Percentiles rank a stretch among this genome's conserved stretches.
Conservation (phyloP, 1,140 invertebrate genomes). For the Phymastichus coffea region DNA sequence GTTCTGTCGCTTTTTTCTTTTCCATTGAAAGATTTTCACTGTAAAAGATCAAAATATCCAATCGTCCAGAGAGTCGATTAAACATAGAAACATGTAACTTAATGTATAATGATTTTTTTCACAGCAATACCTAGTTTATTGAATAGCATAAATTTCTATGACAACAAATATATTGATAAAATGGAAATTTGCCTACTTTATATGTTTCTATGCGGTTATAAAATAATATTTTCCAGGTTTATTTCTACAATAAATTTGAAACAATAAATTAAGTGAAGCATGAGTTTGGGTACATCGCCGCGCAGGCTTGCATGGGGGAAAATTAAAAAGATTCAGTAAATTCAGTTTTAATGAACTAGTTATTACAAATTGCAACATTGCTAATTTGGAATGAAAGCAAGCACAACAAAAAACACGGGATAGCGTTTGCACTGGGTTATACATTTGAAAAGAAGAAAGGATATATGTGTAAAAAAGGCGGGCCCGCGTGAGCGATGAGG, state of each 20-base stretch:
- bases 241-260: neutral
- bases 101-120: too few species aligned
- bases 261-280: slow-evolving; percentile 28
- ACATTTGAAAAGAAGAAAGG: slow-evolving; percentile 21
- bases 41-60: too few species aligned
- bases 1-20: too few species aligned
- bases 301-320: slow-evolving; percentile 30
- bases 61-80: too few species aligned
- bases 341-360: neutral
- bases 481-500: slow-evolving; percentile 45
- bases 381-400: neutral
- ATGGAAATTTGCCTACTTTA: neutral
- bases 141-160: too few species aligned
- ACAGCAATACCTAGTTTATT: too few species aligned
- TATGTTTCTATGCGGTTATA: slow-evolving; percentile 7
- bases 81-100: too few species aligned
- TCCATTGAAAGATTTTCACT: too few species aligned
- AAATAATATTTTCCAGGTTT: slow-evolving; percentile 14
- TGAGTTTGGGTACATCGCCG: slow-evolving; percentile 49
- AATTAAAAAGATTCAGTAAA: neutral
- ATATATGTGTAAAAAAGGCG: slow-evolving; percentile 22
- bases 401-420: neutral
- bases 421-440: too few species aligned
- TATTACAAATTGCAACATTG: neutral
- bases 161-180: neutral